Evolutionary conservation across 2,797 vertebrate genomes (phyloP).

Genomic region (Sebastes minor): DNA sequence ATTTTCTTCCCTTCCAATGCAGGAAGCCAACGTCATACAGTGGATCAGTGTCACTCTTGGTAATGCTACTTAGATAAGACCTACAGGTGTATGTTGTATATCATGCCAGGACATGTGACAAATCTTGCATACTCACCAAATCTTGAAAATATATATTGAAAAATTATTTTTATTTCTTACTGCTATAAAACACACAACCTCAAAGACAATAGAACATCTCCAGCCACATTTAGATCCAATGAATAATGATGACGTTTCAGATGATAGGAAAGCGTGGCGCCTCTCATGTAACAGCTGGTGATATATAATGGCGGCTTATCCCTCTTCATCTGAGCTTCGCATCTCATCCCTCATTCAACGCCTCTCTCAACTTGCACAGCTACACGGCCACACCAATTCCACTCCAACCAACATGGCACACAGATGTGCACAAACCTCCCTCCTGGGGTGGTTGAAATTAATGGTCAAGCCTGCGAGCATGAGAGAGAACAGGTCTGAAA

Average conservation of each 20-base stretch:
- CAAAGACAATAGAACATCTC: neutral
- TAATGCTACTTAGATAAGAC: neutral
- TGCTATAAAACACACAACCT: neutral
- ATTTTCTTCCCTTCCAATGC: neutral
- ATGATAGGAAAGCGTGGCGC: neutral
- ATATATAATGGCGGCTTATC: slow-evolving; percentile 23
- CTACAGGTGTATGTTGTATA: neutral
- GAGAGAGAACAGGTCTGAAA: slow-evolving; percentile 43
- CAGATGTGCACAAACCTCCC: slow-evolving; percentile 42
- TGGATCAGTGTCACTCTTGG: neutral
- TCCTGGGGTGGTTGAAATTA: slow-evolving; percentile 58
- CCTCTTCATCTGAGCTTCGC: slow-evolving; percentile 8
- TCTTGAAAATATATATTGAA: neutral
- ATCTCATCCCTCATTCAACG: slow-evolving; percentile 21
- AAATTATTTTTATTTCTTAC: neutral
- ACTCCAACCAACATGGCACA: slow-evolving; percentile 16
- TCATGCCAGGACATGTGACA: neutral
- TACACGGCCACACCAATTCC: neutral
- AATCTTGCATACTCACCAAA: neutral
- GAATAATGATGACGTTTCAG: slow-evolving; percentile 4
- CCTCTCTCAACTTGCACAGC: slow-evolving; percentile 3
- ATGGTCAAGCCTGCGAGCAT: slow-evolving; percentile 49
- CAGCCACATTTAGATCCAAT: neutral
- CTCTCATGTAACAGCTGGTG: slow-evolving; percentile 22
- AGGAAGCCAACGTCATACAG: neutral